Conservation (phyloP, 2,888 invertebrate genomes). For the Masnerella sp. region DNA sequence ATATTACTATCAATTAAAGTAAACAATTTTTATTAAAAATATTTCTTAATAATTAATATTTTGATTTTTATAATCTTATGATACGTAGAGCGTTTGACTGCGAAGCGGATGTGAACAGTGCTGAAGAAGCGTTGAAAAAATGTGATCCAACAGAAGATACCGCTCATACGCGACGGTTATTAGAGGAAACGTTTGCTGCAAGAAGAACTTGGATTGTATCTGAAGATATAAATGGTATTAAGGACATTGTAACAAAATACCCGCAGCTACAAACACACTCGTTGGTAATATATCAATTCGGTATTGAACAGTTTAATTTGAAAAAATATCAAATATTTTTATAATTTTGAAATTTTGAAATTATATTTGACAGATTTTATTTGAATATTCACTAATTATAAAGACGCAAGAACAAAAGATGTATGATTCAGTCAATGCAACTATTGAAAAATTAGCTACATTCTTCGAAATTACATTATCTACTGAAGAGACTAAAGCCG, state of each 20-base stretch:
- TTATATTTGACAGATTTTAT: neutral
- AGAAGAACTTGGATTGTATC: neutral
- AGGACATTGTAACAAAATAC: neutral
- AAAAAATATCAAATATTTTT: too few species aligned
- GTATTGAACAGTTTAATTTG: too few species aligned
- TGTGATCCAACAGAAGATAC: neutral
- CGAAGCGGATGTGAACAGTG: neutral
- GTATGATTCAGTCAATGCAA: neutral
- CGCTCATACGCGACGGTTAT: neutral
- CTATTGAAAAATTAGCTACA: neutral
- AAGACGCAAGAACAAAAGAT: neutral
- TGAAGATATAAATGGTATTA: neutral
- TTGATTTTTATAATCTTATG: too few species aligned
- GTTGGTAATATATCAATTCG: too few species aligned
- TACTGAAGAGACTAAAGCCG: neutral
- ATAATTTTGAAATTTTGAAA: too few species aligned
- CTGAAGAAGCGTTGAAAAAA: conserved; percentile 4
- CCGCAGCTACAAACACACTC: neutral
- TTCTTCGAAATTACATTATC: neutral
- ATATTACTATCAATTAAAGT: too few species aligned
- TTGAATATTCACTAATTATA: neutral
- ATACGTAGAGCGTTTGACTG: too few species aligned
- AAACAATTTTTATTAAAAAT: too few species aligned
- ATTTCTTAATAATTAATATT: too few species aligned
- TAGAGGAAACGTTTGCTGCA: neutral